A percentile compares a stretch with the other conserved stretches of the same genome.
These are phyloP conservation scores for Galaxias olidus DNA, from an alignment of 2,797 vertebrate species.

Conservation along the genomic window DNA sequence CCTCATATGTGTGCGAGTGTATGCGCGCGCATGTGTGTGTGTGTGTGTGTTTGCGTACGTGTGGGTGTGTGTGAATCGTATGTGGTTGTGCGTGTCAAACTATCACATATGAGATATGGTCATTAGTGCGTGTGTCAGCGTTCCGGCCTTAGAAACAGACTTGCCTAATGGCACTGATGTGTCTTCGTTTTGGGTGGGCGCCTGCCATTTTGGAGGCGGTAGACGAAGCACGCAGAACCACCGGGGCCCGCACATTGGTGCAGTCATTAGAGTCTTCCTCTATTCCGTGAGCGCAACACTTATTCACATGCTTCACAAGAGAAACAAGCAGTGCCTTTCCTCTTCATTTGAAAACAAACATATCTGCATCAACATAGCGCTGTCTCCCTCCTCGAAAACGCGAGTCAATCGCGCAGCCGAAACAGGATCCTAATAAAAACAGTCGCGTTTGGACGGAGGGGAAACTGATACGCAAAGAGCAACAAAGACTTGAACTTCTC, in stretches of 20 bases:
- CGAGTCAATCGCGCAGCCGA: constrained; percentile 4
- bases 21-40: constrained; percentile 25
- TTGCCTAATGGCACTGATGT: constrained; percentile 41
- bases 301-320: constrained; percentile 22
- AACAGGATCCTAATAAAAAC: constrained; percentile 6
- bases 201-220: constrained; percentile 32
- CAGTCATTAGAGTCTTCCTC: constrained; percentile 30
- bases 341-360: constrained; percentile 18
- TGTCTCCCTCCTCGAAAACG: constrained; percentile 1
- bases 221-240: constrained; percentile 25
- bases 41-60: constrained; percentile 15
- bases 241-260: constrained; percentile 23
- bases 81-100: constrained; percentile 18
- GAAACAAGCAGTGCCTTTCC: constrained; percentile 11
- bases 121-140: constrained; percentile 34
- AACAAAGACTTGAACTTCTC: constrained; percentile 28
- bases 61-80: constrained; percentile 19
- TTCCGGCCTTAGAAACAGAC: constrained; percentile 18
- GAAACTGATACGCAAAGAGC: constrained; percentile 18
- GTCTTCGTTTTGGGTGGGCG: constrained; percentile 32
- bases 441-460: background rate
- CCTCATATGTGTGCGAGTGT: constrained; percentile 15
- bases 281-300: constrained; percentile 20
- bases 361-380: constrained; percentile 11
- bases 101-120: constrained; percentile 22